Evolutionary conservation across 2,113 vertebrate genomes (phyloP).

Genomic region (Noctilio leporinus): DNA sequence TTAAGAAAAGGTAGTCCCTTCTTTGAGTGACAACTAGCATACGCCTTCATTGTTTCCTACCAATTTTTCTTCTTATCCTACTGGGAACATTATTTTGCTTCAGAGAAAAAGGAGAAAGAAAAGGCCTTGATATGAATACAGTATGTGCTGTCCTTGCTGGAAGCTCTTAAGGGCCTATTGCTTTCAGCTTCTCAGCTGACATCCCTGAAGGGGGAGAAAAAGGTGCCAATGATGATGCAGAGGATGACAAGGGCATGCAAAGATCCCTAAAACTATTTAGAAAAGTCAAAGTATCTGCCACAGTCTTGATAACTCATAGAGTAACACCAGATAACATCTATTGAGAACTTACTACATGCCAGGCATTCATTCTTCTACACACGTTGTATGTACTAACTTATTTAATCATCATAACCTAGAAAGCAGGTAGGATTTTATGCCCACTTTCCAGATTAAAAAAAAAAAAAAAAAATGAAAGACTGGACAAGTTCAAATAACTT

Average conservation of each 20-base stretch:
- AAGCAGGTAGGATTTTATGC: not conserved
- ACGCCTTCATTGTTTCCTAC: not conserved
- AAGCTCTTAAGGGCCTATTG: not conserved
- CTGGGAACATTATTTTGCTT: not conserved
- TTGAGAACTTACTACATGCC: not conserved
- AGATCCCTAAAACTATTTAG: not conserved
- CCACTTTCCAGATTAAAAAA: not conserved
- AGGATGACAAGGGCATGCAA: not conserved
- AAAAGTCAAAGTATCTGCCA: not conserved
- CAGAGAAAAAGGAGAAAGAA: not conserved
- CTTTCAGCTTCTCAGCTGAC: not conserved
- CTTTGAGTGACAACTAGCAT: not conserved
- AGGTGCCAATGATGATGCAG: not conserved
- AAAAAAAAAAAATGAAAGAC: not conserved
- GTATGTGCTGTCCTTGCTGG: not conserved
- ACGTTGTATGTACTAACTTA: not conserved
- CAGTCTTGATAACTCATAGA: not conserved
- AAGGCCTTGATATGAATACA: not conserved
- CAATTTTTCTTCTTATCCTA: too few relatives aligned
- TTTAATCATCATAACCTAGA: not conserved
- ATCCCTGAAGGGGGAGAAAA: not conserved
- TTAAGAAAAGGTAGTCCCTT: not conserved
- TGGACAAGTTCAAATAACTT: not conserved
- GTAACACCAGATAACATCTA: not conserved
- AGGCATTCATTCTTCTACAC: not conserved